Percentiles rank a stretch among this genome's conserved stretches.
Evolutionary conservation across 1,140 invertebrate species (phyloP).

Genomic region (Drosophila repletoides): DNA sequence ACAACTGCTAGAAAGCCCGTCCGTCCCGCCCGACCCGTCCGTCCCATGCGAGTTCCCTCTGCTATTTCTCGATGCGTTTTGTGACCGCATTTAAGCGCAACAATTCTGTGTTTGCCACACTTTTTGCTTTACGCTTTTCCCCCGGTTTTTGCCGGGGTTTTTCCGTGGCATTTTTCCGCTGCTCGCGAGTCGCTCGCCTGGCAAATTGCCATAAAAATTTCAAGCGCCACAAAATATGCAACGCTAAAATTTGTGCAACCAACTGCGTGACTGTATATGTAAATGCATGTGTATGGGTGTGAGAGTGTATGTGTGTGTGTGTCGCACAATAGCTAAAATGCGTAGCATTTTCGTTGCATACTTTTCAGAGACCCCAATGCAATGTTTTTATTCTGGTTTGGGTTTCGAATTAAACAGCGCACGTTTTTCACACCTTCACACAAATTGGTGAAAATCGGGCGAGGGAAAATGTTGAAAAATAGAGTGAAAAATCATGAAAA

Average conservation of each 20-base stretch:
- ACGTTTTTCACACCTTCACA: conserved; percentile 64
- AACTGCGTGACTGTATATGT: conserved; percentile 18
- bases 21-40: too few species aligned
- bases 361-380: conserved; percentile 13
- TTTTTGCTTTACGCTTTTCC: conserved; percentile 13
- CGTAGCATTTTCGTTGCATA: conserved; percentile 53
- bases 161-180: conserved; percentile 38
- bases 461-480: too few species aligned
- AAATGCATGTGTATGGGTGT: background rate
- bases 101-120: conserved; percentile 38
- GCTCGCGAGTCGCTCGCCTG: conserved; percentile 53
- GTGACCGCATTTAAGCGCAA: conserved; percentile 48
- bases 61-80: conserved; percentile 36
- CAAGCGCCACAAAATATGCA: conserved; percentile 76
- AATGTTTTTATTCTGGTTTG: conserved; percentile 30
- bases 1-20: too few species aligned
- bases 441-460: too few species aligned
- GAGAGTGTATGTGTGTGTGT: conserved; percentile 8
- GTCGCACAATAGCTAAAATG: conserved; percentile 38
- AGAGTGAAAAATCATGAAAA: too few species aligned
- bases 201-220: conserved; percentile 78
- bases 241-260: conserved; percentile 60
- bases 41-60: background rate
- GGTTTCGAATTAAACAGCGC: conserved; percentile 63
- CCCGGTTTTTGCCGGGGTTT: conserved; percentile 4